Base-by-base conservation (phyloP, 2,888 invertebrate genomes). In the Ariolimax columbianus region DNA sequence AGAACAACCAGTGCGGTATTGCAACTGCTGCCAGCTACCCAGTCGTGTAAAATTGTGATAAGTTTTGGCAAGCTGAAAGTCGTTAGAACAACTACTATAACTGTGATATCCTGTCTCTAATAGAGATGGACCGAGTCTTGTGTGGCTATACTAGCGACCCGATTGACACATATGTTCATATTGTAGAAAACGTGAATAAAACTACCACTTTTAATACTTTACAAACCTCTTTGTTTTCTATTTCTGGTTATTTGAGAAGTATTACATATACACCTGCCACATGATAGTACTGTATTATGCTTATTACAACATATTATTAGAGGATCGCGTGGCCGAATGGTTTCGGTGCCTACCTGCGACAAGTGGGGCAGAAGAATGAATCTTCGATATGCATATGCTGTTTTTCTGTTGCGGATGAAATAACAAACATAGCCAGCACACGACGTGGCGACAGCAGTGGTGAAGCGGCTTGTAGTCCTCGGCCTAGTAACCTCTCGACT, bases 1-100 rank as follows among this genome's bases (percentile, higher is more conserved):
- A 73, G 73, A 73, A 47, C 7, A 73, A 73, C 73, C 73, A 73
- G 40, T 72, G 72, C 40, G 72, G 72, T 40, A 72, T 72, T 40
- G 72, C 72, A 1, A 72, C 72, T 26, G 0, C 14, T 19, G 72
- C 72, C 38, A 72, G 72, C 40, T 72, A 72, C 40, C 72, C 72
- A 0, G 26, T 72, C 26, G 72, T 72, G 23, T 72, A 72, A 26
- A n/a, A 68, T 36, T 14, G 30, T 33, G 30, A 9, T 2, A 66
- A 33, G 33, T 2, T 23, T n/a, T 33, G 14, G 14, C 30, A 30
- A 30, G 7, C 3, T n/a, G 7, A 63, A 17, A 30, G 63, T 30
- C 63, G 30, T 63, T 63, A 63, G 63, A 30, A 4, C 63, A 30
- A 63, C 1, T 7, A 63, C 63, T 30, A 63, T 30, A 47, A 17